phyloP scores from a whole-genome alignment of 2,113 vertebrate species.

The Dasyornis broadbenti region DNA sequence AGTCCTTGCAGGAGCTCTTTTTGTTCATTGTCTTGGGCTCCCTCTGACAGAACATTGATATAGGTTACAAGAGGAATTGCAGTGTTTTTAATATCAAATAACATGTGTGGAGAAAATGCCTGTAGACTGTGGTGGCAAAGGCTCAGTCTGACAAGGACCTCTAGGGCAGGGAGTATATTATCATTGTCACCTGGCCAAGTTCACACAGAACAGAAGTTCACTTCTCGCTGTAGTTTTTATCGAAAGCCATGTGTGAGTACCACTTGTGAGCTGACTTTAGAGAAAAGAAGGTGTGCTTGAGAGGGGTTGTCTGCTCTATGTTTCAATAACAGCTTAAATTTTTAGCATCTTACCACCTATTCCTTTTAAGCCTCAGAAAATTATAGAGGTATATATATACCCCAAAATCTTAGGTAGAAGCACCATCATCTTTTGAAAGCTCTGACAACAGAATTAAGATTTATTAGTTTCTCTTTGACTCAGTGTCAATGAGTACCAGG shows the following conservation, averaged over 20 bases:
- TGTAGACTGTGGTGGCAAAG: constrained; percentile 1
- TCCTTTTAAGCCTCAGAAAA: neutral
- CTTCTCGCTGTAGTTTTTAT: neutral
- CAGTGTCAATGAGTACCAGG: neutral
- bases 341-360: neutral
- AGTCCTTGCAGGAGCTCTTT: neutral
- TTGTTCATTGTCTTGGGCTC: constrained; percentile 1
- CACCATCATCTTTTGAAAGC: neutral
- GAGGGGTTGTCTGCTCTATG: neutral
- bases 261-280: neutral
- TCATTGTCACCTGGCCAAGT: constrained; percentile 12
- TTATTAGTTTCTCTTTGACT: neutral
- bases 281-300: neutral
- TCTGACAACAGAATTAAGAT: neutral
- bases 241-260: neutral
- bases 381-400: neutral
- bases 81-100: constrained; percentile 25
- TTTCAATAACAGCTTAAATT: neutral
- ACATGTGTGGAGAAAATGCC: neutral
- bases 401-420: neutral
- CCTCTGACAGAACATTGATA: constrained; percentile 8
- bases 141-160: neutral
- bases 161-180: neutral
- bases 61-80: neutral
- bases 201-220: neutral